A percentile compares a stretch with the other conserved stretches of the same genome.
Evolutionary conservation across 2,113 vertebrate genomes (phyloP).

Genomic region (Dicentrarchus labrax): DNA sequence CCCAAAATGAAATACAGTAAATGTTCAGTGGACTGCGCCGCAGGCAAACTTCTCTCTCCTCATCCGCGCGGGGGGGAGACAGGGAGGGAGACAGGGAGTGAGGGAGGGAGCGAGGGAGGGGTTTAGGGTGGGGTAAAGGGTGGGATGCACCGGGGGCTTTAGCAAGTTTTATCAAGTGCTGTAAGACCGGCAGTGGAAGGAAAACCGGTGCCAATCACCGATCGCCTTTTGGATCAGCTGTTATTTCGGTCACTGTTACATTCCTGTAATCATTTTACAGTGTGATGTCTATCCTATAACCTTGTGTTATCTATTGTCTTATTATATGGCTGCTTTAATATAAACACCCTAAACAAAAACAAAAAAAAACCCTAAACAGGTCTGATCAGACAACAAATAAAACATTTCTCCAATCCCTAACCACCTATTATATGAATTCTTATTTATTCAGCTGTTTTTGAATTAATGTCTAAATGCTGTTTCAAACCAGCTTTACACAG

Average conservation of each 20-base stretch:
- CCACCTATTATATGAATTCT: background rate
- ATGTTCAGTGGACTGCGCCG: conserved; percentile 64
- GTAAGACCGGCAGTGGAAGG: conserved; percentile 40
- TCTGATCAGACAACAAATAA: too few relatives aligned
- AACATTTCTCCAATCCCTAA: too few relatives aligned
- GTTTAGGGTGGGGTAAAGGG: conserved; percentile 65
- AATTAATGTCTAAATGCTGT: background rate
- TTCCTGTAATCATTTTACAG: conserved; percentile 30
- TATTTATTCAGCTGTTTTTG: too few relatives aligned
- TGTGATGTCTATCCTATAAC: background rate
- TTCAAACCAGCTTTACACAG: too few relatives aligned
- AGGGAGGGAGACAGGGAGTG: conserved; percentile 39
- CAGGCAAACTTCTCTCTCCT: conserved; percentile 77
- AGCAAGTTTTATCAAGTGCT: conserved; percentile 58
- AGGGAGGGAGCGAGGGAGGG: conserved; percentile 62
- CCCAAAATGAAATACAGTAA: conserved; percentile 65
- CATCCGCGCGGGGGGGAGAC: conserved; percentile 60
- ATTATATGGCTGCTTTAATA: background rate
- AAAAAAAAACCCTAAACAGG: too few relatives aligned
- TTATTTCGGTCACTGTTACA: conserved; percentile 59
- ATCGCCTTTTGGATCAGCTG: conserved; percentile 22
- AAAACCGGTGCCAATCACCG: conserved; percentile 39
- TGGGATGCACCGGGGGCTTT: conserved; percentile 58
- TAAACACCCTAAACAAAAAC: too few relatives aligned
- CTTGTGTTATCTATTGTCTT: background rate